Base-by-base conservation (phyloP, 2,797 vertebrate genomes). In the Mormyrus proboscirostris region DNA sequence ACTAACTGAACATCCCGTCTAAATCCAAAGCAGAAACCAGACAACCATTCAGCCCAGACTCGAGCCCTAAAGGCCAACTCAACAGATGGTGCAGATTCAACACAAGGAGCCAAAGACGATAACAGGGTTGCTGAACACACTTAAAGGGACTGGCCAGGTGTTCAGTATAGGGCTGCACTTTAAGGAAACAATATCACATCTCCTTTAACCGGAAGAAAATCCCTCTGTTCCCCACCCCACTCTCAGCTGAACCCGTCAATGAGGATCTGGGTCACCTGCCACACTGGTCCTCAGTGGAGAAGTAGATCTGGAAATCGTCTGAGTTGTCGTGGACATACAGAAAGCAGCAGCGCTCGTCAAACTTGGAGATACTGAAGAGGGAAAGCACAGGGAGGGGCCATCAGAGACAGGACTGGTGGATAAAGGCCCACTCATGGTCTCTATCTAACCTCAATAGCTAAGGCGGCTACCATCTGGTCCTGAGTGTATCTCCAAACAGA, bases 231-330 rank as follows among this genome's bases (percentile, higher is more conserved):
- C 38, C 38, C 38, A 41, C 38, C 73, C 73, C 73, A 19, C 33
- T 79, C 19, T 47, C 76, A 82, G 41, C 16, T 44, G 41, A 82
- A 16, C 41, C 76, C 14, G 0, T 87, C 29, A 53, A 2, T 87
- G 47, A 47, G 12, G 33, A 16, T 29, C 57, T 16, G 91, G 95
- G 96, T 97, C 91, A 99, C 98, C 98, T 97, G 93, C 93, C 97
- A 88, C 98, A 98, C 9, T 97, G 98, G 51, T 96, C 95, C 95
- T 99, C 97, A 0, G 97, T 99, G 90, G 98, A 98, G 95, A 99
- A 99, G 94, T 97, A 99, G 94, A 99, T 98, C 95, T 99, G 98
- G 95, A 99, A 99, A 94, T 99, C 97, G 4, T 99, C 98, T 0
- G 97, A 98, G 94, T 99, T 99, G 91, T 98, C 96, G 73, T 97